Percentiles rank a stretch among this genome's conserved stretches.
These are phyloP conservation scores for Aphyosemion australe DNA, from an alignment of 2,113 vertebrate species.

Conservation along the genomic window DNA sequence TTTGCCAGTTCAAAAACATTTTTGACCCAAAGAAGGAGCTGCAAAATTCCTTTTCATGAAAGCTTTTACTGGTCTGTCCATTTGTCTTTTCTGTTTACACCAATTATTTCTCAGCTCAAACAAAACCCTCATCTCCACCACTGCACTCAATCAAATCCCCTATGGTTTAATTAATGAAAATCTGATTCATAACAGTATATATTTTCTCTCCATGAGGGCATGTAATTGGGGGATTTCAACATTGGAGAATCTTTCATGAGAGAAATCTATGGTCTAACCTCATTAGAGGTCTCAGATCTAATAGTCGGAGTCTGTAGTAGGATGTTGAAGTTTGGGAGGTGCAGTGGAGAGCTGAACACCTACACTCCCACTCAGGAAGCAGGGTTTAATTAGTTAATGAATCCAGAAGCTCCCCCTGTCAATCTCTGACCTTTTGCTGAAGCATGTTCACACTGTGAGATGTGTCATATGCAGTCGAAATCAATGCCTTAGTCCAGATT, in stretches of 20 bases:
- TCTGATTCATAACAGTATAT: slow-evolving; percentile 74
- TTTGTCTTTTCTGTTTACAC: slow-evolving; percentile 27
- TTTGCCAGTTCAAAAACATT: neutral
- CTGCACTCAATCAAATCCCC: slow-evolving; percentile 57
- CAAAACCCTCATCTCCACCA: slow-evolving; percentile 33
- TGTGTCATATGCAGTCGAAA: slow-evolving; percentile 47
- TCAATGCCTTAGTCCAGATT: slow-evolving; percentile 41
- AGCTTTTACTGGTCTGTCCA: neutral
- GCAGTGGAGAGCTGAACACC: slow-evolving; percentile 29
- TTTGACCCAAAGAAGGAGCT: too few species aligned
- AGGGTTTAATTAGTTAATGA: slow-evolving; percentile 70
- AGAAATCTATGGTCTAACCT: slow-evolving; percentile 59
- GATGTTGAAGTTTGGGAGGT: slow-evolving; percentile 37
- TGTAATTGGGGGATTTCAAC: slow-evolving; percentile 67
- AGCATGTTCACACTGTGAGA: slow-evolving; percentile 35
- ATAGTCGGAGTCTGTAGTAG: slow-evolving; percentile 15
- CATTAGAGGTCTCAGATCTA: slow-evolving; percentile 66
- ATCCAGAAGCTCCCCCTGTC: slow-evolving; percentile 43
- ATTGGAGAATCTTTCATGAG: slow-evolving; percentile 49
- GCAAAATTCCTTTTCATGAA: slow-evolving; percentile 5
- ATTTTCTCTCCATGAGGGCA: slow-evolving; percentile 64
- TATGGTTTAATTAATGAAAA: slow-evolving; percentile 76
- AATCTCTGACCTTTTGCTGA: slow-evolving; percentile 61
- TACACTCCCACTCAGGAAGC: slow-evolving; percentile 48
- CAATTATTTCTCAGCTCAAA: slow-evolving; percentile 41